Evolutionary conservation across 2,888 invertebrate genomes (phyloP).

Genomic region (Perizoma affinitatum): DNA sequence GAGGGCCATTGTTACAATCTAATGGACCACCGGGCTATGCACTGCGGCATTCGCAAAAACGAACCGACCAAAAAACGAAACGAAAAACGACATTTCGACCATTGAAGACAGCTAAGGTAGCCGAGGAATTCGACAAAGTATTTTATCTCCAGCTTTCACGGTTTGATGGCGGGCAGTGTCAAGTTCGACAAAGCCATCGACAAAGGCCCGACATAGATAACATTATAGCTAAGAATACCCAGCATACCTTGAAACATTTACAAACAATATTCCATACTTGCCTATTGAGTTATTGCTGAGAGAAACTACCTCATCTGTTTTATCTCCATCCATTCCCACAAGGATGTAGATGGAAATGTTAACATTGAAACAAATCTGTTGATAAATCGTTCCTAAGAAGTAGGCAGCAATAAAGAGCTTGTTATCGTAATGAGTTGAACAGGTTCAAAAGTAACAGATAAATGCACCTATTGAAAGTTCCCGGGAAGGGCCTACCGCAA

Average conservation of each 20-base stretch:
- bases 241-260: conserved; percentile 36
- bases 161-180: conserved; percentile 75
- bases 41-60: conserved; percentile 73
- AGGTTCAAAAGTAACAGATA: conserved; percentile 38
- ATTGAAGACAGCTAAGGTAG: conserved; percentile 68
- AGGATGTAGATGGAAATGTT: conserved; percentile 48
- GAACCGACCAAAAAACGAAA: conserved; percentile 68
- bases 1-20: conserved; percentile 77
- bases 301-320: conserved; percentile 46
- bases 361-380: conserved; percentile 41
- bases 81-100: conserved; percentile 73
- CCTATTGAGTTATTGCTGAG: conserved; percentile 31
- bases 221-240: conserved; percentile 28
- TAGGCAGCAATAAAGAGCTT: conserved; percentile 33
- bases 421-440: conserved; percentile 36
- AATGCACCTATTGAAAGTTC: conserved; percentile 20
- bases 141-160: conserved; percentile 80
- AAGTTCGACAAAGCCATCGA: conserved; percentile 73
- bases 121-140: conserved; percentile 76
- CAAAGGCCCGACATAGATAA: conserved; percentile 40
- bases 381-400: conserved; percentile 42
- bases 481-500: conserved; percentile 29
- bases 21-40: conserved; percentile 78
- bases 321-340: conserved; percentile 43
- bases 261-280: conserved; percentile 23